Evolutionary conservation across 2,113 vertebrate species (phyloP).

Genomic region (Orcinus orca): DNA sequence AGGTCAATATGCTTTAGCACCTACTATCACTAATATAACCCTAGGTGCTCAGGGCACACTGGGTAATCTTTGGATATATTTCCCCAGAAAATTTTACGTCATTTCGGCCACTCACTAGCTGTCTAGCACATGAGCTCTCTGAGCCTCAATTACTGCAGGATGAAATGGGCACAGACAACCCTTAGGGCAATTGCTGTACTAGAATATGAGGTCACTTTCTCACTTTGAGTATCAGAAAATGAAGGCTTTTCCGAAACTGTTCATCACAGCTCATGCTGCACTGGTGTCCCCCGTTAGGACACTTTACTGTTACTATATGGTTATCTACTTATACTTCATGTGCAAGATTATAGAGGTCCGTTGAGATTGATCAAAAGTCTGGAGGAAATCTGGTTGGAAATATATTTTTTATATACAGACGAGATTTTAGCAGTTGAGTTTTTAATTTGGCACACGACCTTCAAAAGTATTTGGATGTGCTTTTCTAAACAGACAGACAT

Average conservation of each 20-base stretch:
- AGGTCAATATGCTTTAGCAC: accelerated
- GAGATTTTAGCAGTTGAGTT: neutral
- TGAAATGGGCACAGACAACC: neutral
- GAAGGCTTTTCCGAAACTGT: neutral
- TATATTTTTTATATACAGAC: neutral
- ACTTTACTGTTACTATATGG: neutral
- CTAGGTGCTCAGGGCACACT: accelerated
- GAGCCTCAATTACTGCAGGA: neutral
- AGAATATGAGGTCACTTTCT: neutral
- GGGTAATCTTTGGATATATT: neutral
- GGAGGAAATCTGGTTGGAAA: neutral
- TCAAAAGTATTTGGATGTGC: neutral
- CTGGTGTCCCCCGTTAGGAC: accelerated
- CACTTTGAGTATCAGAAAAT: neutral
- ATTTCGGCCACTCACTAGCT: neutral
- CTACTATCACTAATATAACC: neutral
- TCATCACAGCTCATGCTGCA: neutral
- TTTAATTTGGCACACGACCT: neutral
- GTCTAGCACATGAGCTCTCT: neutral
- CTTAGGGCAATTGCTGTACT: accelerated
- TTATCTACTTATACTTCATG: neutral
- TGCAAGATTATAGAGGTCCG: neutral
- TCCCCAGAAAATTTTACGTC: neutral
- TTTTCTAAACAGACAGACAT: neutral
- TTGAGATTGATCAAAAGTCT: neutral